Evolutionary conservation across 2,888 invertebrate genomes (phyloP).

Genomic region (Mimas tiliae): DNA sequence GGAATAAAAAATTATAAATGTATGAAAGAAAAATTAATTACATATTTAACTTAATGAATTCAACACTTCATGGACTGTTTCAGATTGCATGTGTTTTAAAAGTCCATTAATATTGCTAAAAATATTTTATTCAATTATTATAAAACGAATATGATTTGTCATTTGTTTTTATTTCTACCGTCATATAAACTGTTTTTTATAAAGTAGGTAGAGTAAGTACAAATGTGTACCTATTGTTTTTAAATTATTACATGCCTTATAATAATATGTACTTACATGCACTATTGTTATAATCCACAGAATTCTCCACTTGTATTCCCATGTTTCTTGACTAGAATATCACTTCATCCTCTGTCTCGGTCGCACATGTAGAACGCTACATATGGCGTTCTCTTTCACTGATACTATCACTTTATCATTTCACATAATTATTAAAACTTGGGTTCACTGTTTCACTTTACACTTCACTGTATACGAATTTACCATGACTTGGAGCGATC

Average conservation of each 20-base stretch:
- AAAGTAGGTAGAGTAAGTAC: too few relatives aligned
- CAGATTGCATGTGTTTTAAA: too few relatives aligned
- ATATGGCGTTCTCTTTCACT: slow-evolving; percentile 27
- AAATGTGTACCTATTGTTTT: not conserved
- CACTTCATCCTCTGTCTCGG: slow-evolving; percentile 52
- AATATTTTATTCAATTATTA: too few relatives aligned
- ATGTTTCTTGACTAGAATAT: slow-evolving; percentile 52
- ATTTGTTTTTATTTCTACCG: too few relatives aligned
- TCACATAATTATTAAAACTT: slow-evolving; percentile 29
- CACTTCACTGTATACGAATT: slow-evolving; percentile 36
- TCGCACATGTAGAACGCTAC: slow-evolving; percentile 28
- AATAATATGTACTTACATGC: slow-evolving; percentile 68
- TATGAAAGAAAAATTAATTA: not conserved
- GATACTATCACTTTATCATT: slow-evolving; percentile 25
- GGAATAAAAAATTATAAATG: slow-evolving; percentile 1
- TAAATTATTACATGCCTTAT: not conserved
- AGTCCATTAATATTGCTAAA: too few relatives aligned
- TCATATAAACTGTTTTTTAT: not conserved
- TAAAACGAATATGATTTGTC: too few relatives aligned
- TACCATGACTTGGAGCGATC: slow-evolving; percentile 15
- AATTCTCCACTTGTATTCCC: slow-evolving; percentile 81
- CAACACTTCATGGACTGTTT: not conserved
- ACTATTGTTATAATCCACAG: slow-evolving; percentile 73
- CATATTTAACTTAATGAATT: not conserved
- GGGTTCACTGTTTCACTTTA: slow-evolving; percentile 35